Conservation (phyloP, 2,888 invertebrate genomes). For the Platypus cylindrus region DNA sequence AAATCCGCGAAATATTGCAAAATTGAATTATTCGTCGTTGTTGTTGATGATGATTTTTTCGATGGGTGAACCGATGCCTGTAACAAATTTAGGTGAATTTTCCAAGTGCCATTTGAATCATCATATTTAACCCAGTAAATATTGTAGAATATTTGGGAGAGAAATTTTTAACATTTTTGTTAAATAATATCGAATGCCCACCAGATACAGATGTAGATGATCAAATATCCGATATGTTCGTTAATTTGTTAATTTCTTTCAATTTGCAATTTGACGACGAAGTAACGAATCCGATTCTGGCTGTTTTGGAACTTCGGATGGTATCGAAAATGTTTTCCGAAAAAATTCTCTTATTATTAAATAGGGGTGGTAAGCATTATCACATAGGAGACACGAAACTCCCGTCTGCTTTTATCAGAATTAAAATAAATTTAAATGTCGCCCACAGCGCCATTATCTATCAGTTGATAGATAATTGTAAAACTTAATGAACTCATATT, state of each 20-base stretch:
- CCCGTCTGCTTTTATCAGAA: no score
- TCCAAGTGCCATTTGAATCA: not conserved
- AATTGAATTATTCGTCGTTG: conserved; percentile 70
- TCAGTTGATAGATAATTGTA: no score
- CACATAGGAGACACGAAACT: no score
- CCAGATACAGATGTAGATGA: conserved; percentile 72
- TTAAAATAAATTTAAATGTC: no score
- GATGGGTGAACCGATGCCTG: conserved; percentile 79
- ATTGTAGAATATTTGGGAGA: conserved; percentile 70
- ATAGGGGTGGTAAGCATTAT: conserved; percentile 64
- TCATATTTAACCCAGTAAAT: not conserved
- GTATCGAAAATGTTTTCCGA: conserved; percentile 83
- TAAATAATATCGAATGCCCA: conserved; percentile 70
- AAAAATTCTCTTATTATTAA: conserved; percentile 73
- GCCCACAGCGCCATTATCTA: no score
- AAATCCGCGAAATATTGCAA: conserved; percentile 63
- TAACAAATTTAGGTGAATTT: conserved; percentile 70
- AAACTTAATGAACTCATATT: no score
- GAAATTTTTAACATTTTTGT: conserved; percentile 66
- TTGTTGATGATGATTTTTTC: conserved; percentile 81
- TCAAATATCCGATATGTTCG: conserved; percentile 70
- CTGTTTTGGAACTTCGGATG: conserved; percentile 52
- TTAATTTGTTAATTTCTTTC: conserved; percentile 74
- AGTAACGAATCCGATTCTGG: conserved; percentile 57
- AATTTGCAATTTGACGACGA: conserved; percentile 71